Percentiles rank a stretch among this genome's conserved stretches.
These are phyloP conservation scores for Anoplolepis gracilipes DNA, from an alignment of 1,140 invertebrate genomes.

Conservation along the genomic window DNA sequence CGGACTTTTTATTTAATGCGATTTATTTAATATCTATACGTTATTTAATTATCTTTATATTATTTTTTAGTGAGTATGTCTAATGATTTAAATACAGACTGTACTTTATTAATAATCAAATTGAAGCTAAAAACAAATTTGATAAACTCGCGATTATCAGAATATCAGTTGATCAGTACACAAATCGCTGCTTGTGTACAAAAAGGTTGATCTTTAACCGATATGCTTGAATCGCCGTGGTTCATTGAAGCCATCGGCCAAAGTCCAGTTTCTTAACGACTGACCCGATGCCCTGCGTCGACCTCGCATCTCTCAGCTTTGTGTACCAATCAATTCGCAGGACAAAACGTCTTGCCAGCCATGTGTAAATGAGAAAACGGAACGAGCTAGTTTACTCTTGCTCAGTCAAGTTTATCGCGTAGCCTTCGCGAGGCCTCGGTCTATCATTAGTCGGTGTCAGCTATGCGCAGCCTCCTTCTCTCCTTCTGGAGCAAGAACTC, in stretches of 20 bases:
- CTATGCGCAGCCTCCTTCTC: slow-evolving; percentile 75
- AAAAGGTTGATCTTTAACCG: slow-evolving; percentile 12
- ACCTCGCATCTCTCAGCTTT: background rate
- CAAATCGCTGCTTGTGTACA: background rate
- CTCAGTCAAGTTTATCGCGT: slow-evolving; percentile 74
- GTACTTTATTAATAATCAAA: slow-evolving; percentile 17
- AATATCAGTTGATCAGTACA: background rate
- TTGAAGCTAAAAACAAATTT: slow-evolving; percentile 5
- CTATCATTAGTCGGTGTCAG: slow-evolving; percentile 82
- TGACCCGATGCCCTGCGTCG: slow-evolving; percentile 13
- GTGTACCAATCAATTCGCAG: slow-evolving; percentile 59
- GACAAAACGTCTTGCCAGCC: slow-evolving; percentile 61
- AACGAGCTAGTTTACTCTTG: slow-evolving; percentile 73
- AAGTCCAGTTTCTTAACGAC: slow-evolving; percentile 63
- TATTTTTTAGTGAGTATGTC: background rate
- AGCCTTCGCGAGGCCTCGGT: slow-evolving; percentile 64
- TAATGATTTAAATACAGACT: background rate
- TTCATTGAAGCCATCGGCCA: slow-evolving; percentile 51
- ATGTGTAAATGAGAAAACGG: slow-evolving; percentile 78
- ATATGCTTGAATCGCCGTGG: slow-evolving; percentile 24
- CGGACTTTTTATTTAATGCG: slow-evolving; percentile 8
- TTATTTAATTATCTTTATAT: background rate
- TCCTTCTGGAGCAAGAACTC: slow-evolving; percentile 74
- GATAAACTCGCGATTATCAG: background rate
- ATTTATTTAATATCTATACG: background rate